Evolutionary conservation across 2,888 invertebrate species (phyloP).

Genomic region (Drosophila subquinaria): DNA sequence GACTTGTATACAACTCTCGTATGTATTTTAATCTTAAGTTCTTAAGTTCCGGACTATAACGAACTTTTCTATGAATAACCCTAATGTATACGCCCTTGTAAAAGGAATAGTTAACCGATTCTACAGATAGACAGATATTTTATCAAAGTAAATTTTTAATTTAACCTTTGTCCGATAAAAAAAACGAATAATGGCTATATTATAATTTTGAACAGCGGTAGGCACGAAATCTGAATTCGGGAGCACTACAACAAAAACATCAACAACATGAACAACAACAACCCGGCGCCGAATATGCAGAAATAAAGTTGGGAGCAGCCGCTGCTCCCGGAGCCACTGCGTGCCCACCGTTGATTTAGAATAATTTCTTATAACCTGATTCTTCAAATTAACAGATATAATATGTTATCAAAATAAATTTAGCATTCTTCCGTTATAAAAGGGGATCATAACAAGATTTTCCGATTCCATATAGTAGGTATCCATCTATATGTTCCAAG

Average conservation of each 20-base stretch:
- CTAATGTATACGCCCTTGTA: slow-evolving; percentile 36
- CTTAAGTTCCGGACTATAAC: slow-evolving; percentile 34
- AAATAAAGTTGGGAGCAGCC: too few relatives aligned
- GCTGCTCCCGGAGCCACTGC: too few relatives aligned
- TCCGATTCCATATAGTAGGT: background rate
- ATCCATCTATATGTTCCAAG: background rate
- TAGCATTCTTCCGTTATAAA: background rate
- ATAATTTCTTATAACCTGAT: slow-evolving; percentile 7
- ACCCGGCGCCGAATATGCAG: too few relatives aligned
- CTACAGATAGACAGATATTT: slow-evolving; percentile 2
- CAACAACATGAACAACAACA: too few relatives aligned
- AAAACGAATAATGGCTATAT: background rate
- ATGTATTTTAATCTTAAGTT: slow-evolving; percentile 63
- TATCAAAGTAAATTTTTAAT: background rate
- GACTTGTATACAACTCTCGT: slow-evolving; percentile 49
- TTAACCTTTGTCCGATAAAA: slow-evolving; percentile 1
- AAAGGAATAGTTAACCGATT: slow-evolving; percentile 37
- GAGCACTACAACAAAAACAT: too few relatives aligned
- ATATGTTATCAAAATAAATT: background rate
- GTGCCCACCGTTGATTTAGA: background rate
- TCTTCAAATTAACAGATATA: slow-evolving; percentile 1
- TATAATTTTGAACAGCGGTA: background rate
- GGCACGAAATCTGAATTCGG: too few relatives aligned
- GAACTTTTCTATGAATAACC: slow-evolving; percentile 44
- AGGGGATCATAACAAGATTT: background rate